Conservation (phyloP, 2,888 invertebrate species). For the Parascotia fuliginaria region DNA sequence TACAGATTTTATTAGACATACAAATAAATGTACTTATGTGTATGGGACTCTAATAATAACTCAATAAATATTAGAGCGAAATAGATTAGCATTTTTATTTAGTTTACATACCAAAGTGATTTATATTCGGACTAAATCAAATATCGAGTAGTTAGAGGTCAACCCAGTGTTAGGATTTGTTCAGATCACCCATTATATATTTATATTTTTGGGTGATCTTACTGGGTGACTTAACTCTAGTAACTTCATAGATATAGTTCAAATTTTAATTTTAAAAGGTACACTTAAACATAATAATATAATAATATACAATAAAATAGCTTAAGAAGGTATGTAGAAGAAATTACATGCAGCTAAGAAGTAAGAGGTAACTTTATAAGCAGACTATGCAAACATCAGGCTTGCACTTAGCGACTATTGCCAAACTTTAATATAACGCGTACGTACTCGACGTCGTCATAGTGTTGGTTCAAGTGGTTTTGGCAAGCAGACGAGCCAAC, state of each 20-base stretch:
- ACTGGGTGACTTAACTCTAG: too few relatives aligned
- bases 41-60: slow-evolving; percentile 23
- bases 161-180: too few relatives aligned
- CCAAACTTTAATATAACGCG: slow-evolving; percentile 71
- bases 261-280: slow-evolving; percentile 12
- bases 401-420: slow-evolving; percentile 62
- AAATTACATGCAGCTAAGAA: slow-evolving; percentile 51
- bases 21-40: slow-evolving; percentile 15
- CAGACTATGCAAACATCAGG: slow-evolving; percentile 58
- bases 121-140: neutral
- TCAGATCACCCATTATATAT: too few relatives aligned
- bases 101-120: slow-evolving; percentile 14
- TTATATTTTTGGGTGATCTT: too few relatives aligned
- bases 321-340: slow-evolving; percentile 36
- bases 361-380: slow-evolving; percentile 45
- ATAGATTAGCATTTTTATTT: slow-evolving; percentile 56
- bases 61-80: slow-evolving; percentile 46
- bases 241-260: too few relatives aligned
- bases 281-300: slow-evolving; percentile 16
- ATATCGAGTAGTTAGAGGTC: too few relatives aligned
- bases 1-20: slow-evolving; percentile 22
- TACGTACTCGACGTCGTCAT: slow-evolving; percentile 54
- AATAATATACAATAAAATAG: slow-evolving; percentile 28
- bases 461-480: slow-evolving; percentile 72
- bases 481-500: slow-evolving; percentile 73